A percentile compares a stretch with the other conserved stretches of the same genome.
These are phyloP conservation scores for Stigmatopora nigra DNA, from an alignment of 2,113 vertebrate genomes.

Conservation along the genomic window DNA sequence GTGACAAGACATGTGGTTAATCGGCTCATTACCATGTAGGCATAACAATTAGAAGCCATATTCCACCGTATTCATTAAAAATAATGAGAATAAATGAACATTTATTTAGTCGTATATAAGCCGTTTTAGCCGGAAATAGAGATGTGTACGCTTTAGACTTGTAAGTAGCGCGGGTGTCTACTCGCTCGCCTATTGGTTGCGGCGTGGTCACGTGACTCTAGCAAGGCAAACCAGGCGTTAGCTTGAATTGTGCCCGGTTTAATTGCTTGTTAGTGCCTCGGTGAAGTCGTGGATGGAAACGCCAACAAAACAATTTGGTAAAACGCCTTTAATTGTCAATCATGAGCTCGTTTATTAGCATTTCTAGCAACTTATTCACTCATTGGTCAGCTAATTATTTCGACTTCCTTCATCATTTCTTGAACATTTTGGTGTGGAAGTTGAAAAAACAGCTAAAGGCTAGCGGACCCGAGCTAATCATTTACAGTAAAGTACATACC, in stretches of 20 bases:
- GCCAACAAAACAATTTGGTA: not conserved
- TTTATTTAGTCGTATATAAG: not conserved
- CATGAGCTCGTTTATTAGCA: not conserved
- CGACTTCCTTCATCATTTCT: not conserved
- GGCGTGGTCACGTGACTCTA: not conserved
- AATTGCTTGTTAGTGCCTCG: not conserved
- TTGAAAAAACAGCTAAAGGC: not conserved
- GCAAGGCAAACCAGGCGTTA: not conserved
- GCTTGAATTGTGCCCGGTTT: too few relatives aligned
- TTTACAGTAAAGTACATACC: not conserved
- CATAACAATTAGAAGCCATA: not conserved
- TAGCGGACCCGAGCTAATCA: not conserved
- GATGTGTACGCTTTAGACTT: not conserved
- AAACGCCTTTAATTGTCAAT: too few relatives aligned
- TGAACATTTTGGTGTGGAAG: not conserved
- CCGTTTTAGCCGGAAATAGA: not conserved
- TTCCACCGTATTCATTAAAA: not conserved
- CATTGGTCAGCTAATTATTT: not conserved
- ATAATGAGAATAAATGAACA: too few relatives aligned
- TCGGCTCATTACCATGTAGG: not conserved
- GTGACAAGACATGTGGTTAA: not conserved
- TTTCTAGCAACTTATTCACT: not conserved
- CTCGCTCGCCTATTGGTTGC: not conserved
- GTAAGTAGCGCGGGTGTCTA: not conserved
- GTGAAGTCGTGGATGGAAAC: not conserved